A percentile compares a stretch with the other conserved stretches of the same genome.
phyloP scores from a whole-genome alignment of 2,888 invertebrate genomes.

The Drosophila crucigera region DNA sequence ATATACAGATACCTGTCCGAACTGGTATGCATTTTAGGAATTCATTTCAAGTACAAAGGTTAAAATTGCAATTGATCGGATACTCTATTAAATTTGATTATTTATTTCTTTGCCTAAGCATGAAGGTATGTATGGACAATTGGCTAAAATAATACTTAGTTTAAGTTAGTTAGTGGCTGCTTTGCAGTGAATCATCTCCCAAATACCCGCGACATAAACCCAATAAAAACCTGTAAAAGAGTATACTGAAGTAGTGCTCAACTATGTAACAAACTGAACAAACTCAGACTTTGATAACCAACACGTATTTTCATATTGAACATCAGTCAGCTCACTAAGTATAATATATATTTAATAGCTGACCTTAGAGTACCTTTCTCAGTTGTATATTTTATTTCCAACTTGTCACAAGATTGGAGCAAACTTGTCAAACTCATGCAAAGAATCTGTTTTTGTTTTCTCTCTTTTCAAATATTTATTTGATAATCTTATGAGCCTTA shows the following conservation, averaged over 20 bases:
- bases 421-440: neutral
- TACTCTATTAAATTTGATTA: neutral
- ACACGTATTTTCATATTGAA: too few relatives aligned
- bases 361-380: neutral
- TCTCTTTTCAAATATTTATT: neutral
- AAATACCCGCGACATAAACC: neutral
- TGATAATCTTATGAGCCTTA: neutral
- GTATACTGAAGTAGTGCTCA: neutral
- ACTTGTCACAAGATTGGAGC: neutral
- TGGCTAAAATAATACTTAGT: neutral
- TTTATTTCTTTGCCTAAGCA: neutral
- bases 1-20: slow-evolving; percentile 20
- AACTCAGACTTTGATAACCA: neutral
- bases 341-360: neutral
- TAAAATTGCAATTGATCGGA: neutral
- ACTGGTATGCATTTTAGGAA: slow-evolving; percentile 31
- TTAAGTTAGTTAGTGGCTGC: neutral
- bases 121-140: neutral
- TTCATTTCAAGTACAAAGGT: slow-evolving; percentile 4
- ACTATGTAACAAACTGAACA: neutral
- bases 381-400: neutral
- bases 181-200: neutral
- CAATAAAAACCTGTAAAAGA: neutral
- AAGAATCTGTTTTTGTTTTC: neutral
- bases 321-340: neutral